Evolutionary conservation across 2,113 vertebrate genomes (phyloP).

Genomic region (Barbus barbus): DNA sequence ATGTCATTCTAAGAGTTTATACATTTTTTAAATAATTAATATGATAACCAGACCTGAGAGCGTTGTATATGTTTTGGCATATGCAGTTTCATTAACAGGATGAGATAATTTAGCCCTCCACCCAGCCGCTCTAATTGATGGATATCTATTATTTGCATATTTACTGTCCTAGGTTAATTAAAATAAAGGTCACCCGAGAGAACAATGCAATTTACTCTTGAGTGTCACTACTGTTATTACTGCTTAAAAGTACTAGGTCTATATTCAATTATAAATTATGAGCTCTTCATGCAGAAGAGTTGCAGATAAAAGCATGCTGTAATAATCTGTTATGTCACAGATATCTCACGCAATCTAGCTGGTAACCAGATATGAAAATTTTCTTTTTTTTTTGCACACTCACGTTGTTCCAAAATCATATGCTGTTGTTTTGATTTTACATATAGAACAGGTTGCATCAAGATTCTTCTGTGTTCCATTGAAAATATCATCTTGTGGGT

Average conservation of each 20-base stretch:
- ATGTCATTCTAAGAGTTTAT: background rate
- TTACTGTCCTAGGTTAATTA: slow-evolving; percentile 55
- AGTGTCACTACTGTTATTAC: background rate
- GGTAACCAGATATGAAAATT: background rate
- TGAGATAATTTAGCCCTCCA: background rate
- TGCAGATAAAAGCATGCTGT: background rate
- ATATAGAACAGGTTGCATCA: no score
- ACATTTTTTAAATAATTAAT: background rate
- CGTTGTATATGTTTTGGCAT: slow-evolving; percentile 5
- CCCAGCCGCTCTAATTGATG: slow-evolving; percentile 7
- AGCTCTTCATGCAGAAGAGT: background rate
- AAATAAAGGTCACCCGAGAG: slow-evolving; percentile 64
- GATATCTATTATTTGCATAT: slow-evolving; percentile 41
- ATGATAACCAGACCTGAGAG: no score
- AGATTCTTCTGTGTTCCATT: background rate
- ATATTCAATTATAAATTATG: background rate
- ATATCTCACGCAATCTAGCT: background rate
- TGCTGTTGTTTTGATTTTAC: background rate
- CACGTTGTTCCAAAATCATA: background rate
- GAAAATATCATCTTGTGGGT: background rate
- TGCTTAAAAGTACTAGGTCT: background rate
- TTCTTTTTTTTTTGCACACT: background rate
- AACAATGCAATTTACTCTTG: background rate
- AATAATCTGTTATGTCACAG: background rate
- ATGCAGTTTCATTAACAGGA: background rate